phyloP scores from a whole-genome alignment of 2,797 vertebrate genomes.

The Myotis pilosus region DNA sequence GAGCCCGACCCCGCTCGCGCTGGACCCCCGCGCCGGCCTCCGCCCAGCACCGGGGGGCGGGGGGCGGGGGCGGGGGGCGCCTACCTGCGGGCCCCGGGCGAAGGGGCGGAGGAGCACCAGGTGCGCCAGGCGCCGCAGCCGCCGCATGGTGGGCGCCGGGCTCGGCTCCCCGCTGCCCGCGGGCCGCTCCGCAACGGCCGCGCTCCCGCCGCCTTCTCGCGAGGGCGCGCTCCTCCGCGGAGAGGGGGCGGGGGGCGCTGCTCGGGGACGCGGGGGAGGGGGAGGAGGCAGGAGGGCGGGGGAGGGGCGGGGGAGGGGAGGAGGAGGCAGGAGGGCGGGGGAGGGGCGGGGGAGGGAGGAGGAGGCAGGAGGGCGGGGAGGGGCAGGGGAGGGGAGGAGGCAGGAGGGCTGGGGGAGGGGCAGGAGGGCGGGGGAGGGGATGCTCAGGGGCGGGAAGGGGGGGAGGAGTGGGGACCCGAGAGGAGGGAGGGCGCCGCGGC shows the following conservation, averaged over 20 bases:
- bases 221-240: constrained; percentile 33
- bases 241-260: not conserved
- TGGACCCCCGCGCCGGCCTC: not conserved
- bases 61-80: not conserved
- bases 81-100: constrained; percentile 94
- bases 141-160: constrained; percentile 83
- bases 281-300: not conserved
- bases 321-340: too few species aligned
- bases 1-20: not conserved
- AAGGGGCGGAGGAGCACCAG: constrained; percentile 93
- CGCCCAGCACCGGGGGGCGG: not conserved
- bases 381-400: too few species aligned
- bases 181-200: constrained; percentile 48
- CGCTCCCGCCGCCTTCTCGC: constrained; percentile 48
- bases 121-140: constrained; percentile 91
- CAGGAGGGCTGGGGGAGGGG: too few species aligned
- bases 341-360: too few species aligned
- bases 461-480: not conserved
- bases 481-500: not conserved
- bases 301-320: not conserved
- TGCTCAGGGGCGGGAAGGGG: too few species aligned
- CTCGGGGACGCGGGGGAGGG: not conserved
- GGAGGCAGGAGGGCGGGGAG: too few species aligned
- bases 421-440: too few species aligned
- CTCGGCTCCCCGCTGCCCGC: constrained; percentile 50